phyloP scores from a whole-genome alignment of 2,888 invertebrate genomes.

The Eugnorisma glareosa region DNA sequence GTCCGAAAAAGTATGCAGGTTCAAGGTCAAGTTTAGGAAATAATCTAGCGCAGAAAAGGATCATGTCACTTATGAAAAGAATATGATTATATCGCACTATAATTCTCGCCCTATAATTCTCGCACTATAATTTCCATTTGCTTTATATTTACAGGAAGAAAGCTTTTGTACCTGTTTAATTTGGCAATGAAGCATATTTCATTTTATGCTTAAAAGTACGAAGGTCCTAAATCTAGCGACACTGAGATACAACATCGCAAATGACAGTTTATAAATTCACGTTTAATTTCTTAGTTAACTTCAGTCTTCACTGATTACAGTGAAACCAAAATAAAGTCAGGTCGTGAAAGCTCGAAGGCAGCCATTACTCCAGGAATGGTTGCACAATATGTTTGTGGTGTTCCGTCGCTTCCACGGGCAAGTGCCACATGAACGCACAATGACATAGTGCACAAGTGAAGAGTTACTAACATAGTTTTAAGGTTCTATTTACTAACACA shows the following conservation, averaged over 20 bases:
- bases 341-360: neutral
- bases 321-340: neutral
- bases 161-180: neutral
- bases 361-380: neutral
- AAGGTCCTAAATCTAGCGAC: neutral
- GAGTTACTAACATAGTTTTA: too few species aligned
- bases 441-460: too few species aligned
- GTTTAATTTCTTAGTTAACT: neutral
- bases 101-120: neutral
- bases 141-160: neutral
- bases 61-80: neutral
- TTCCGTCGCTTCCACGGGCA: too few species aligned
- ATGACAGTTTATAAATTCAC: neutral
- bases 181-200: neutral
- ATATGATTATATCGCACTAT: neutral
- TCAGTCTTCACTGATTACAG: neutral
- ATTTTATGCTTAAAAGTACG: conserved; percentile 1
- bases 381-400: too few species aligned
- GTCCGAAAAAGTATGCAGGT: neutral
- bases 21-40: neutral
- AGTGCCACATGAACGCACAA: too few species aligned
- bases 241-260: neutral
- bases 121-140: neutral
- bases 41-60: neutral
- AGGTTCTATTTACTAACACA: too few species aligned